Percentiles rank a stretch among this genome's conserved stretches.
Conservation (phyloP, 2,888 invertebrate genomes). For the Drosophila koepferae region DNA sequence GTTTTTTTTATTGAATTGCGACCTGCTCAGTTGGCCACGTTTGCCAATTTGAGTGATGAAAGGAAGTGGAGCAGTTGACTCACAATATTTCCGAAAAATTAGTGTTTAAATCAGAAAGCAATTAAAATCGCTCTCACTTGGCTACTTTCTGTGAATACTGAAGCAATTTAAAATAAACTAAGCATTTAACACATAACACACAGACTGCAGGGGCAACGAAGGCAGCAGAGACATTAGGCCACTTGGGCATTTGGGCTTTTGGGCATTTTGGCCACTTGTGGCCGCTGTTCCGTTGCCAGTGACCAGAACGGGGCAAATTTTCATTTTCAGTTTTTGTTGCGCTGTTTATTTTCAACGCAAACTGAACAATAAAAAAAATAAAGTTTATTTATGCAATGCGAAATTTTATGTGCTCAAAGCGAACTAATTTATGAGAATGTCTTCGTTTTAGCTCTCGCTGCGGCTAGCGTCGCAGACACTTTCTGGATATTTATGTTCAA, state of each 20-base stretch:
- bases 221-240: constrained; percentile 9
- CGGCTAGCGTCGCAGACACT: constrained; percentile 47
- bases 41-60: not conserved
- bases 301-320: constrained; percentile 46
- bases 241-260: constrained; percentile 1
- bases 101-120: constrained; percentile 2
- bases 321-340: constrained; percentile 24
- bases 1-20: not conserved
- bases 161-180: constrained; percentile 22
- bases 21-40: not conserved
- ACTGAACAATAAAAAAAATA: constrained; percentile 63
- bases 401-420: constrained; percentile 63
- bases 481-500: constrained; percentile 48
- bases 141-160: constrained; percentile 29
- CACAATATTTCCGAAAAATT: constrained; percentile 6
- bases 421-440: constrained; percentile 60
- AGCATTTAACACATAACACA: constrained; percentile 6
- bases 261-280: constrained; percentile 52
- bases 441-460: constrained; percentile 43
- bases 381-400: constrained; percentile 66
- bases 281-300: constrained; percentile 45
- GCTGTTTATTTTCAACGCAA: constrained; percentile 56
- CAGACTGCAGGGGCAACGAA: not conserved
- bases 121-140: constrained; percentile 20
- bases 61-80: constrained; percentile 24